These are phyloP conservation scores for Myiotriccus ornatus DNA, from an alignment of 2,797 vertebrate species.

Conservation along the genomic window DNA sequence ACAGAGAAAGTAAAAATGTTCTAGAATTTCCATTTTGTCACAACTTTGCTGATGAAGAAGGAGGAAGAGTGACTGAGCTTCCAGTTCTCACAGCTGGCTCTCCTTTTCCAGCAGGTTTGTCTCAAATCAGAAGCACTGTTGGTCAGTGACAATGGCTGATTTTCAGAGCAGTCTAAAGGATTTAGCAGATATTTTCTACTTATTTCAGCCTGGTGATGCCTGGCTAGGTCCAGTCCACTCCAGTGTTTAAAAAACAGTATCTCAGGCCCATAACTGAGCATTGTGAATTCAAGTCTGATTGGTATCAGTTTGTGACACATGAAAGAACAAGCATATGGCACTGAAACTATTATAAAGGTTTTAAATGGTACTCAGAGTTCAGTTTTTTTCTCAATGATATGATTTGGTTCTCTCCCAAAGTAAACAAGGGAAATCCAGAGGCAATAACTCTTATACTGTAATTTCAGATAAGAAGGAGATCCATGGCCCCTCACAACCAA, in stretches of 20 bases:
- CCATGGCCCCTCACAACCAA: not conserved
- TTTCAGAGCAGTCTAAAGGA: not conserved
- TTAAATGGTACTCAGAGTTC: not conserved
- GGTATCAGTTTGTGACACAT: not conserved
- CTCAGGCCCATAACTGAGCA: not conserved
- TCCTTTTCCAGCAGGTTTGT: constrained; percentile 54
- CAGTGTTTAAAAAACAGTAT: not conserved
- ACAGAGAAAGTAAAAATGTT: constrained; percentile 37
- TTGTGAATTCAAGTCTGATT: not conserved
- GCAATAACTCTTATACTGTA: not conserved
- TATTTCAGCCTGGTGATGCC: not conserved
- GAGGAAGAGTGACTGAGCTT: constrained; percentile 26
- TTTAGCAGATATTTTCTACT: not conserved
- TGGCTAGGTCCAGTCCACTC: not conserved
- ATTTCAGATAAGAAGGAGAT: not conserved
- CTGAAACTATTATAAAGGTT: not conserved
- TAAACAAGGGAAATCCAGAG: not conserved
- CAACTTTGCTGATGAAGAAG: constrained; percentile 31
- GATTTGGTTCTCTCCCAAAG: not conserved
- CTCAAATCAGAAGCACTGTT: not conserved
- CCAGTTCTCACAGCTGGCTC: constrained; percentile 33
- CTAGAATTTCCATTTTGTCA: constrained; percentile 57
- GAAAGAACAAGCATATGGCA: not conserved
- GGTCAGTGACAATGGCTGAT: not conserved
- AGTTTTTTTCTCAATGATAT: not conserved